Evolutionary conservation across 1,140 invertebrate species (phyloP).

Genomic region (Microplitis mediator): DNA sequence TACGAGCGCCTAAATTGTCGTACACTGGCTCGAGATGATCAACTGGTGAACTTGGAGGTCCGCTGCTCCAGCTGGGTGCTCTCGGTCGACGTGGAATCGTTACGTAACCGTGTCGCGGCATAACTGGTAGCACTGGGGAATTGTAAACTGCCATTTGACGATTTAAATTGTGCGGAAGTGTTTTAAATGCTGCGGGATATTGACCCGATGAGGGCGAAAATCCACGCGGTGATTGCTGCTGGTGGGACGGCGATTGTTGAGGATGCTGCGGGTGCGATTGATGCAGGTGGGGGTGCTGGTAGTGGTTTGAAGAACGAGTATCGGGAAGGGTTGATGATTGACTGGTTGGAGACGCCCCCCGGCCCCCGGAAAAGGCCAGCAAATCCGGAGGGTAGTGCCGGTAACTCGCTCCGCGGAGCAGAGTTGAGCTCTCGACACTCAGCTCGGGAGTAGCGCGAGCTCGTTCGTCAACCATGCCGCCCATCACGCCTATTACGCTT

Average conservation of each 20-base stretch:
- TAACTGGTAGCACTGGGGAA: slow-evolving; percentile 63
- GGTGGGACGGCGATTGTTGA: no score
- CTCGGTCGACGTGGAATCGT: slow-evolving; percentile 83
- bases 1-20: slow-evolving; percentile 81
- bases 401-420: slow-evolving; percentile 57
- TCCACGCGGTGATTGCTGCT: no score
- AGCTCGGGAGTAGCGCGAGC: slow-evolving; percentile 35
- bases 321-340: slow-evolving; percentile 80
- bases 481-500: slow-evolving; percentile 36
- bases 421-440: slow-evolving; percentile 51
- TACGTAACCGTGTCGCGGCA: slow-evolving; percentile 79
- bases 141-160: slow-evolving; percentile 71
- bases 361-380: slow-evolving; percentile 73
- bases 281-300: slow-evolving; percentile 37
- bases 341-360: slow-evolving; percentile 64
- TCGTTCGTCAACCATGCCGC: slow-evolving; percentile 27
- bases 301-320: slow-evolving; percentile 62
- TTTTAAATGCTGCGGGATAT: slow-evolving; percentile 67
- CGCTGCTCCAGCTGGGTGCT: slow-evolving; percentile 78
- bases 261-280: no score
- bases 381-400: slow-evolving; percentile 79
- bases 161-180: slow-evolving; percentile 74
- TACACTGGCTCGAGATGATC: slow-evolving; percentile 76
- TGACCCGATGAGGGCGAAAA: slow-evolving; percentile 42
- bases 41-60: slow-evolving; percentile 65